phyloP scores from a whole-genome alignment of 2,888 invertebrate species.

The Clanis bilineata region DNA sequence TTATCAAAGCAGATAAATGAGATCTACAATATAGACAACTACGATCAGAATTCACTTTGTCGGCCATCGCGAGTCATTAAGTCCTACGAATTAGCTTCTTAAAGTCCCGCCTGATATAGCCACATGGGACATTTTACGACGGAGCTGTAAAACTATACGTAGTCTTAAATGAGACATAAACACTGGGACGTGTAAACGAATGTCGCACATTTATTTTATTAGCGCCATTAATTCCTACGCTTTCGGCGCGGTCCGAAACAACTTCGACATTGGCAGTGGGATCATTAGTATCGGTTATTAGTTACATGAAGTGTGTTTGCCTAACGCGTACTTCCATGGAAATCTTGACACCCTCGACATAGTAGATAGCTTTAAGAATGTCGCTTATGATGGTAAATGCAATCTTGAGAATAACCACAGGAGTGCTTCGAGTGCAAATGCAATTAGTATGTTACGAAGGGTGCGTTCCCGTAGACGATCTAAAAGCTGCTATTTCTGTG shows the following conservation, averaged over 20 bases:
- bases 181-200: conserved; percentile 78
- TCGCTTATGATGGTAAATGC: no score
- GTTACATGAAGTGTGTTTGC: no score
- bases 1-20: conserved; percentile 13
- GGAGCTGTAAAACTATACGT: conserved; percentile 74
- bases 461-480: no score
- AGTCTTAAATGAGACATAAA: conserved; percentile 82
- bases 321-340: no score
- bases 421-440: no score
- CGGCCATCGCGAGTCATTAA: conserved; percentile 56
- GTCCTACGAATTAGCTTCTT: conserved; percentile 56
- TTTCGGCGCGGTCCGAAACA: conserved; percentile 62
- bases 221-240: conserved; percentile 73
- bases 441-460: no score
- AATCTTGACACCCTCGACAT: no score
- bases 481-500: no score
- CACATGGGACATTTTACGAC: conserved; percentile 75
- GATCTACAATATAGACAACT: conserved; percentile 17
- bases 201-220: conserved; percentile 81
- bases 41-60: conserved; percentile 51
- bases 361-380: no score
- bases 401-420: no score
- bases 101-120: conserved; percentile 57
- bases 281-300: not conserved
- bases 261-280: conserved; percentile 6